Conservation (phyloP, 1,140 invertebrate genomes). For the Octopus sinensis region DNA sequence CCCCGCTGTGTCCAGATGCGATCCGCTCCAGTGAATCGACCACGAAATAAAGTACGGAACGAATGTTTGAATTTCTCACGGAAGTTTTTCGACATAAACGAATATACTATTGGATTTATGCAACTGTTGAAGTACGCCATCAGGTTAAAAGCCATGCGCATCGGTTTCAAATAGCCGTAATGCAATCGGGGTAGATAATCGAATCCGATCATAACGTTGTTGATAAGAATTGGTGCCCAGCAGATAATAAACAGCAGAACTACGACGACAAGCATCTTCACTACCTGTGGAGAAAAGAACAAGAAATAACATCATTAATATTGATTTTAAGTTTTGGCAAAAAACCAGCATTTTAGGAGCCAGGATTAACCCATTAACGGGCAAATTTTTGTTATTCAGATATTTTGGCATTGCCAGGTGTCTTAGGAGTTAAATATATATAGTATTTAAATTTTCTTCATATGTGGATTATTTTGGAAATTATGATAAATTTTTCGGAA, state of each 20-base stretch:
- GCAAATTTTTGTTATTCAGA: background rate
- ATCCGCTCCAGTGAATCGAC: background rate
- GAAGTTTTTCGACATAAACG: slow-evolving; percentile 78
- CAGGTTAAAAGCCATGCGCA: slow-evolving; percentile 67
- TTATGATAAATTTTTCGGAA: too few species aligned
- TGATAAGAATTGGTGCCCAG: slow-evolving; percentile 59
- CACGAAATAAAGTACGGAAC: slow-evolving; percentile 31
- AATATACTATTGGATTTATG: slow-evolving; percentile 76
- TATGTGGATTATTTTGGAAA: background rate
- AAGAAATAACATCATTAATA: background rate
- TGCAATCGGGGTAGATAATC: slow-evolving; percentile 60
- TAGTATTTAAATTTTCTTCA: background rate
- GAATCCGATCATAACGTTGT: slow-evolving; percentile 60
- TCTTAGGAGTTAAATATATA: background rate
- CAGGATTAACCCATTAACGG: background rate
- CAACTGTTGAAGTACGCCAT: slow-evolving; percentile 64
- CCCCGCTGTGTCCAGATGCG: background rate
- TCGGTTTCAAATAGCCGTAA: slow-evolving; percentile 62
- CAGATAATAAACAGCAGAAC: slow-evolving; percentile 60
- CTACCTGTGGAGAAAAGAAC: slow-evolving; percentile 49
- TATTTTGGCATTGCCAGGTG: background rate
- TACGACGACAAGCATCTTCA: slow-evolving; percentile 60
- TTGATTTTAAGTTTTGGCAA: background rate
- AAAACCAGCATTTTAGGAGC: background rate
- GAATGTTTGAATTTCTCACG: slow-evolving; percentile 63